These are phyloP conservation scores for Cepphus grylle DNA, from an alignment of 2,113 vertebrate species.

Conservation along the genomic window DNA sequence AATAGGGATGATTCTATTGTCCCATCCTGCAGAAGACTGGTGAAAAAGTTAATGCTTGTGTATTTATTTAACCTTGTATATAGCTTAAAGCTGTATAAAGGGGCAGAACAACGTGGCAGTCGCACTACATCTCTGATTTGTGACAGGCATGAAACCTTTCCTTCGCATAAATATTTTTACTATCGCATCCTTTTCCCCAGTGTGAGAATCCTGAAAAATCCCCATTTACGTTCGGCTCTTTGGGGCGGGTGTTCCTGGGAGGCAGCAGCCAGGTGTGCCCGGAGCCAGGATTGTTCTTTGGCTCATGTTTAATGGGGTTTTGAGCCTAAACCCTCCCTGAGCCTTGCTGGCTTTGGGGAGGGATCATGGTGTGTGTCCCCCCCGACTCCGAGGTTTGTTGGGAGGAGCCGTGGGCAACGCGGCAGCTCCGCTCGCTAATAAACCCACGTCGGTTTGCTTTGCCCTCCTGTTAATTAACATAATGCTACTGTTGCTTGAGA, in stretches of 20 bases:
- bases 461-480: not conserved
- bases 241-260: too few relatives aligned
- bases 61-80: not conserved
- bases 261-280: not conserved
- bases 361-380: accelerated
- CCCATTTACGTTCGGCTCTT: too few relatives aligned
- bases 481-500: not conserved
- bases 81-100: not conserved
- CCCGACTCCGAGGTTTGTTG: not conserved
- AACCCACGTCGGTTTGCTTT: not conserved
- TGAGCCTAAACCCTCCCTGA: not conserved
- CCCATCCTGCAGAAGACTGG: not conserved
- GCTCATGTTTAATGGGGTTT: not conserved
- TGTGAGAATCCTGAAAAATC: not conserved
- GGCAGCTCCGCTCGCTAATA: not conserved
- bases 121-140: not conserved
- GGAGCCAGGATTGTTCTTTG: not conserved
- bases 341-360: not conserved
- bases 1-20: not conserved
- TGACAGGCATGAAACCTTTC: not conserved
- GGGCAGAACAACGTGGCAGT: not conserved
- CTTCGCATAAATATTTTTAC: not conserved
- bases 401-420: not conserved
- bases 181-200: not conserved
- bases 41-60: not conserved